phyloP scores from a whole-genome alignment of 2,888 invertebrate genomes.

The Drosophila sordidula region DNA sequence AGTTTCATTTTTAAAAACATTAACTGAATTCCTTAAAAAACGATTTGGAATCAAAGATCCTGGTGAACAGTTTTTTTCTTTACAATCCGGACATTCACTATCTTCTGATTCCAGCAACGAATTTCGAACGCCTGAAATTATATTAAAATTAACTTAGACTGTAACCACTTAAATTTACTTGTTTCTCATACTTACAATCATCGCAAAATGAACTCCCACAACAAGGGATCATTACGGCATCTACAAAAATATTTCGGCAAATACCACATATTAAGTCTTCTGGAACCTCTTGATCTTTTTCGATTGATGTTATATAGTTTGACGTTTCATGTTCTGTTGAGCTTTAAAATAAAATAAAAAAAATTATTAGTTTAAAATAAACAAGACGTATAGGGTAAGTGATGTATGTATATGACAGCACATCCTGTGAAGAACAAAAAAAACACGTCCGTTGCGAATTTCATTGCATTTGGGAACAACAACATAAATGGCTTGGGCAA shows the following conservation, averaged over 20 bases:
- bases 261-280: conserved; percentile 96
- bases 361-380: neutral
- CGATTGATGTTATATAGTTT: conserved; percentile 56
- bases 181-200: conserved; percentile 90
- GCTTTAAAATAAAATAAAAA: conserved; percentile 29
- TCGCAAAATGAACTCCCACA: conserved; percentile 99
- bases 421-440: no score
- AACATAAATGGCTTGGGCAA: no score
- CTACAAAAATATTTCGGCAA: conserved; percentile 95
- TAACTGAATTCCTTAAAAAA: conserved; percentile 94
- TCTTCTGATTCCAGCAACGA: conserved; percentile 96
- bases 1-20: conserved; percentile 95
- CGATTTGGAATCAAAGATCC: conserved; percentile 96
- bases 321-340: conserved; percentile 62
- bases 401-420: no score
- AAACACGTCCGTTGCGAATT: no score
- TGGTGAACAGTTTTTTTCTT: conserved; percentile 96
- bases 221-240: conserved; percentile 99
- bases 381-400: no score
- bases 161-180: neutral
- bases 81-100: conserved; percentile 97
- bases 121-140: conserved; percentile 91
- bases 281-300: conserved; percentile 90
- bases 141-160: no score
- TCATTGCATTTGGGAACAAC: no score